Evolutionary conservation across 2,797 vertebrate species (phyloP), one percentile per base, ranked within the genome.

Genomic region (Hylomyscus alleni): DNA sequence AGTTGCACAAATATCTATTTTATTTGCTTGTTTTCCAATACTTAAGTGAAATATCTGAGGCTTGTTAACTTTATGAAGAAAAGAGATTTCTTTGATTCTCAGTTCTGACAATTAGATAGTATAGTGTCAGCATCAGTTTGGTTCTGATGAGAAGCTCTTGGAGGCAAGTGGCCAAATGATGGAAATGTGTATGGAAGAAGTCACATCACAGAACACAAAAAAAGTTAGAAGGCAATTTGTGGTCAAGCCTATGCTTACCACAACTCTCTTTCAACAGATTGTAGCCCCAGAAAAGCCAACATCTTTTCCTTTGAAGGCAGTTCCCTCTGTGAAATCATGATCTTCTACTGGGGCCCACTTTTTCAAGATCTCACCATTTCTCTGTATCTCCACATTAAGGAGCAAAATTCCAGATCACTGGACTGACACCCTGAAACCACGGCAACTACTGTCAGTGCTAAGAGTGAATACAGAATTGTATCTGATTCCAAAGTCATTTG

Each of bases 401-500:
- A 77, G 14, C 47, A 90, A 89, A 29, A 31, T 44, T 84, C 40
- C 40, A 2, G 0, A 89, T 34, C 86, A 29, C 14, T 84, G 47
- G 47, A 4, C 20, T 34, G 34, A 75, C 26, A 40, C n/a, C 8
- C 8, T 65, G 14, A 84, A 77, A 29, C 22, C 50, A 20, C 3
- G 54, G 22, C 4, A 84, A 84, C 73, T 77, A 40, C 58, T 50
- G 19, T 40, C n/a, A 56, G 56, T 26, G 26, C 54, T 40, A 81
- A 50, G 20, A 72, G 89, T 93, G 47, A 75, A 96, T 56, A 77
- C 20, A 40, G 47, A 83, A 20, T 72, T 83, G 62, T 73, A 1
- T 67, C 67, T 56, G 40, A 95, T 89, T 94, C 31, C 89, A 81
- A 94, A 94, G 37, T 95, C 69, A 94, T 77, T 91, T 73, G 47